Conservation (phyloP, 2,113 vertebrate species). For the Ceratotherium simum region DNA sequence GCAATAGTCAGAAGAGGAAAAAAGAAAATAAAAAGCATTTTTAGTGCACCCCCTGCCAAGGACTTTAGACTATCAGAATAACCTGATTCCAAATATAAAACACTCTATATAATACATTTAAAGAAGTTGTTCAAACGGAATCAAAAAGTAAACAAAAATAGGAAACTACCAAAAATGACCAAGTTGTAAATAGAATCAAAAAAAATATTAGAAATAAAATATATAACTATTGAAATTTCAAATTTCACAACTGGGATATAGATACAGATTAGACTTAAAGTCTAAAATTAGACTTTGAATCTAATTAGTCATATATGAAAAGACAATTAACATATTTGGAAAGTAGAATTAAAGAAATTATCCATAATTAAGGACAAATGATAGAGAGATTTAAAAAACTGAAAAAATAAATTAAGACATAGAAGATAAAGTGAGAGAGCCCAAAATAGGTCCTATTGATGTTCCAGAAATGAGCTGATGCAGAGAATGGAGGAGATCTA, state of each 20-base stretch:
- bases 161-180: neutral
- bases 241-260: slow-evolving; percentile 17
- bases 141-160: neutral
- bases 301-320: neutral
- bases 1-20: neutral
- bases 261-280: neutral
- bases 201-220: slow-evolving; percentile 48
- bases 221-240: neutral
- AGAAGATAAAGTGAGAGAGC: neutral
- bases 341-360: neutral
- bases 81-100: slow-evolving; percentile 2
- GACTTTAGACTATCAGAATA: neutral
- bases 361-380: neutral
- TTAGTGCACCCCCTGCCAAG: neutral
- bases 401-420: neutral
- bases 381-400: neutral
- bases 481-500: neutral
- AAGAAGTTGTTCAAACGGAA: neutral
- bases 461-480: neutral
- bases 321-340: neutral
- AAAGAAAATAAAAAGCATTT: neutral
- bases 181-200: neutral
- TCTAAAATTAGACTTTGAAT: slow-evolving; percentile 39
- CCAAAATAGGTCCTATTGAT: neutral
- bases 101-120: neutral